These are phyloP conservation scores for Maccullochella peelii DNA, from an alignment of 2,113 vertebrate species.

Conservation along the genomic window DNA sequence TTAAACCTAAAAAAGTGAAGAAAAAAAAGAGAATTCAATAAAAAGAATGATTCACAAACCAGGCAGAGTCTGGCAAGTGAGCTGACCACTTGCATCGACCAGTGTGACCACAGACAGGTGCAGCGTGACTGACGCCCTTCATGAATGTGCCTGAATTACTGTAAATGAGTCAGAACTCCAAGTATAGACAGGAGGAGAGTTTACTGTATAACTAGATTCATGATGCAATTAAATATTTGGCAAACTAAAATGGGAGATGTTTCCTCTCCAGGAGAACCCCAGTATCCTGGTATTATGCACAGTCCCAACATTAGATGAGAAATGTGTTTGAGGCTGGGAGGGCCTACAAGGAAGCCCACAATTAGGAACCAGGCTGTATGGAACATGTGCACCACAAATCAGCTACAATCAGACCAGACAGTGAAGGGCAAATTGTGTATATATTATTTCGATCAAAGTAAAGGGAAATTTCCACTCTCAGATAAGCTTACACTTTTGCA, in stretches of 20 bases:
- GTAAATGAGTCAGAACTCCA: constrained; percentile 51
- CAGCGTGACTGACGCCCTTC: constrained; percentile 66
- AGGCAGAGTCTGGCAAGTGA: constrained; percentile 54
- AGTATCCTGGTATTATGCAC: constrained; percentile 23
- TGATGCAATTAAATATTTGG: constrained; percentile 73
- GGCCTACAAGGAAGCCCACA: constrained; percentile 27
- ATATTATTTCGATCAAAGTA: constrained; percentile 8
- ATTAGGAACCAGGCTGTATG: constrained; percentile 8
- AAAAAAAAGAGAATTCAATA: constrained; percentile 45
- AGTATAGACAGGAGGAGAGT: constrained; percentile 45
- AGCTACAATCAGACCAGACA: constrained; percentile 16
- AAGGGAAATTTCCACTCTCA: constrained; percentile 22
- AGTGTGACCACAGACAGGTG: constrained; percentile 75
- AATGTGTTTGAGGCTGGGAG: constrained; percentile 28
- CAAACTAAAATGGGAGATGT: constrained; percentile 43
- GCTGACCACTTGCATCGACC: constrained; percentile 57
- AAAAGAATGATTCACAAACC: constrained; percentile 67
- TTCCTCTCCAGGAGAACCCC: constrained; percentile 51
- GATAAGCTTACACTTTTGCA: constrained; percentile 23
- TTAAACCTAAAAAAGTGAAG: constrained; percentile 20
- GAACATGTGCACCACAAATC: constrained; percentile 38
- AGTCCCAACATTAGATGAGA: constrained; percentile 20
- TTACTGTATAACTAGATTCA: constrained; percentile 51
- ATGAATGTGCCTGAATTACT: constrained; percentile 54
- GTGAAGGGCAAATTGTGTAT: not conserved